These are phyloP conservation scores for Radopholus similis DNA, from an alignment of 1,140 invertebrate genomes.

Conservation along the genomic window DNA sequence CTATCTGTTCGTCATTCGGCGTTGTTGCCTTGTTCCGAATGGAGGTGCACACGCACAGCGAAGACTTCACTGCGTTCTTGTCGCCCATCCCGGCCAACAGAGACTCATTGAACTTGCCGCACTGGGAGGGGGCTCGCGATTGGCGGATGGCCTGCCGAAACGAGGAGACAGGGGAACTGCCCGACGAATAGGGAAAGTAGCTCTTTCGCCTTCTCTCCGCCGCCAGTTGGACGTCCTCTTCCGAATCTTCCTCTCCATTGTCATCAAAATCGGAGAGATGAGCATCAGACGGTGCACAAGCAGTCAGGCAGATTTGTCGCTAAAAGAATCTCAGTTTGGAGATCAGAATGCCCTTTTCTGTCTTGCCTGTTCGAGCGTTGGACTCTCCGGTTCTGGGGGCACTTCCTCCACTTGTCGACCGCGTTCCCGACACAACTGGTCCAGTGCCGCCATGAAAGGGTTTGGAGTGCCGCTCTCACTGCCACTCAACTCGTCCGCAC, in stretches of 20 bases:
- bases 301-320: background rate
- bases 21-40: background rate
- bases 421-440: background rate
- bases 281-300: conserved; percentile 11
- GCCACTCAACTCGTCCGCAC: too few species aligned
- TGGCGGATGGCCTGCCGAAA: conserved; percentile 12
- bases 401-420: background rate
- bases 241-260: conserved; percentile 6
- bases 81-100: background rate
- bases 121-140: conserved; percentile 4
- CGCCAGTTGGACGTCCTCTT: background rate
- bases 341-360: background rate
- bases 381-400: background rate
- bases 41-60: conserved; percentile 13
- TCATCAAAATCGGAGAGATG: conserved; percentile 10
- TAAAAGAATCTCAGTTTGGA: background rate
- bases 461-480: too few species aligned
- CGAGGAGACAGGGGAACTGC: conserved; percentile 6
- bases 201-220: background rate
- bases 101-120: conserved; percentile 22
- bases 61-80: background rate
- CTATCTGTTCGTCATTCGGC: too few species aligned
- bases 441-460: background rate
- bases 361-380: background rate
- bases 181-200: conserved; percentile 10